These are phyloP conservation scores for Acronicta psi DNA, from an alignment of 2,888 invertebrate species.

Conservation along the genomic window DNA sequence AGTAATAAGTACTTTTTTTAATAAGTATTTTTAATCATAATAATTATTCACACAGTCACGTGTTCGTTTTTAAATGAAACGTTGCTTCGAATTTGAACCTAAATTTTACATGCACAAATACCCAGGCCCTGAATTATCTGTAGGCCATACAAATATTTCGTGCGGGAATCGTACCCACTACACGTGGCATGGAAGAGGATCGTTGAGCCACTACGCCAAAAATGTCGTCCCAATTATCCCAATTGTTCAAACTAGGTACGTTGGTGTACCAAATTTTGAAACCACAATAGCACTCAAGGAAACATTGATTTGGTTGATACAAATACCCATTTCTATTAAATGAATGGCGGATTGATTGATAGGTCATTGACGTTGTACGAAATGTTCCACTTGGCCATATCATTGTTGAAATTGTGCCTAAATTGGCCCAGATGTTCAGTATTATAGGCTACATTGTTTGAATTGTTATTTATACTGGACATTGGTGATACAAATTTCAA, in stretches of 20 bases:
- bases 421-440: constrained; percentile 54
- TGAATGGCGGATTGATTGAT: constrained; percentile 69
- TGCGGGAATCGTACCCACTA: too few species aligned
- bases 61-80: too few species aligned
- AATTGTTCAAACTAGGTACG: constrained; percentile 11
- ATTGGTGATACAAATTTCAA: constrained; percentile 33
- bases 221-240: constrained; percentile 2
- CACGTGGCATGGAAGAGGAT: too few species aligned
- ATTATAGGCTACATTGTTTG: constrained; percentile 42
- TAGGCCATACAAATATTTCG: too few species aligned
- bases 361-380: constrained; percentile 70
- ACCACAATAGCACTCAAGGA: constrained; percentile 50
- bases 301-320: constrained; percentile 52
- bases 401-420: constrained; percentile 58
- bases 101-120: too few species aligned
- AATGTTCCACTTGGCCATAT: constrained; percentile 66
- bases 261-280: constrained; percentile 34
- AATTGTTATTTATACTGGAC: constrained; percentile 35
- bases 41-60: too few species aligned
- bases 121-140: too few species aligned
- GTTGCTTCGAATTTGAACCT: too few species aligned
- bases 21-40: too few species aligned
- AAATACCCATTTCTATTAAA: constrained; percentile 62
- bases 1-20: too few species aligned
- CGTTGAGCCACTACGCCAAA: too few species aligned